Base-by-base conservation (phyloP, 1,140 invertebrate genomes). In the Paramacrobiotus metropolitanus region DNA sequence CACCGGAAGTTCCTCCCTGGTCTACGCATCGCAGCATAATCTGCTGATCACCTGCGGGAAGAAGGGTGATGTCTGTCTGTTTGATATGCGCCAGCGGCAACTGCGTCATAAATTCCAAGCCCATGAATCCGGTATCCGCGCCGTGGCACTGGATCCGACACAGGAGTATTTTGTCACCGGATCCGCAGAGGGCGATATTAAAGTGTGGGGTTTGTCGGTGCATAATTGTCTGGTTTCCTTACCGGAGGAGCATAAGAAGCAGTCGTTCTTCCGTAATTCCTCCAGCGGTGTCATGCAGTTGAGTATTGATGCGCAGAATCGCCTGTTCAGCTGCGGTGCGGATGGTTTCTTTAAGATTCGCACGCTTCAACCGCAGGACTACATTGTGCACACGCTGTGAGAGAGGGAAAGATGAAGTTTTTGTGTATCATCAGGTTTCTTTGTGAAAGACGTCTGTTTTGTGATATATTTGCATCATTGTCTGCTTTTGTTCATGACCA, bases 291-390 rank as follows among this genome's bases (percentile, higher is more conserved):
- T 97, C 1, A 91, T 90, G 4, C 91, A 98, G 75, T 76, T 97
- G 55, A 82, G 87, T 67, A 81, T 97, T 59, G 90, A 95, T 73
- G 79, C 81, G 24, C 79, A 80, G 62, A 82, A 82, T 2, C 80
- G 92, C 62, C 75, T 99, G 65, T 97, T 92, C 76, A 97, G 92
- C 1, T 97, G 93, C 73, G 94, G 94, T 61, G 90, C 91, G 31
- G 94, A 99, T 77, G 93, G 92, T 65, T 95, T 91, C 44, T 87
- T 99, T 82, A 97, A 97, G 79, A 85, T 97, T 67, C 79, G 91
- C 65, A 83, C 87, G 70, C 76, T 95, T 65, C 86, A 87, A 21
- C 82, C 85, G 68, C 77, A 81, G 62, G 72, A 73, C 48, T 62
- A 65, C 44, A 68, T 68, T 63, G 66, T 66, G 69, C 48, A 55